A percentile compares a stretch with the other conserved stretches of the same genome.
These are phyloP conservation scores for Drosophila birchii DNA, from an alignment of 2,888 invertebrate genomes.

Conservation along the genomic window DNA sequence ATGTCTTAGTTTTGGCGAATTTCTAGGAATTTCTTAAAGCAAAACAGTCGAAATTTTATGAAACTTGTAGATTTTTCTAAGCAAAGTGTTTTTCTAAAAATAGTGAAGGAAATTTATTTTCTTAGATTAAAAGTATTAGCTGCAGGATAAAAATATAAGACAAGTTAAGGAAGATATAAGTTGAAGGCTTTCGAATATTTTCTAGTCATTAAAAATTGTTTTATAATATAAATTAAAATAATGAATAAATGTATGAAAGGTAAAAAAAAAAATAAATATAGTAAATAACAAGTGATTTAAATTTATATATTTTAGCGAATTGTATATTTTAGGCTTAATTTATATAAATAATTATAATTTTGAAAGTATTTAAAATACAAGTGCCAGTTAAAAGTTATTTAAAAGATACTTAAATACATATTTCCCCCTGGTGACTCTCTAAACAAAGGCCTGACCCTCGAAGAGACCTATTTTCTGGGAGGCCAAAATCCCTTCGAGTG, in stretches of 20 bases:
- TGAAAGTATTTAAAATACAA: not conserved
- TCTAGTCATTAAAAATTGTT: not conserved
- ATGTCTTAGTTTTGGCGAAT: conserved; percentile 1
- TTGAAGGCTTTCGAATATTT: not conserved
- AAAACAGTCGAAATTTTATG: conserved; percentile 8
- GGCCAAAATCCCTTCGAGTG: conserved; percentile 44
- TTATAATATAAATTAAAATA: not conserved
- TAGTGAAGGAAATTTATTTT: not conserved
- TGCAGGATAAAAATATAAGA: not conserved
- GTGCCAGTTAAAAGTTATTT: not conserved
- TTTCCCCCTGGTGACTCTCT: not conserved
- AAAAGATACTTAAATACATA: conserved; percentile 5
- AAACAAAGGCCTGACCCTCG: conserved; percentile 4
- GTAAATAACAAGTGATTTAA: too few species aligned
- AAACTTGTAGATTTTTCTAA: not conserved
- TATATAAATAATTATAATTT: not conserved
- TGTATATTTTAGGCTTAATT: too few species aligned
- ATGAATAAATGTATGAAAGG: too few species aligned
- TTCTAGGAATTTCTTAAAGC: conserved; percentile 23
- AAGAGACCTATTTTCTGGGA: conserved; percentile 19
- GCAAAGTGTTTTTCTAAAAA: conserved; percentile 1
- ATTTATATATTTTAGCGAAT: too few species aligned
- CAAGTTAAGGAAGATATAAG: too few species aligned
- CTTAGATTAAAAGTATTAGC: not conserved
- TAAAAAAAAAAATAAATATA: too few species aligned